Percentiles rank a stretch among this genome's conserved stretches.
Conservation (phyloP, 2,888 invertebrate species). For the Clanis bilineata region DNA sequence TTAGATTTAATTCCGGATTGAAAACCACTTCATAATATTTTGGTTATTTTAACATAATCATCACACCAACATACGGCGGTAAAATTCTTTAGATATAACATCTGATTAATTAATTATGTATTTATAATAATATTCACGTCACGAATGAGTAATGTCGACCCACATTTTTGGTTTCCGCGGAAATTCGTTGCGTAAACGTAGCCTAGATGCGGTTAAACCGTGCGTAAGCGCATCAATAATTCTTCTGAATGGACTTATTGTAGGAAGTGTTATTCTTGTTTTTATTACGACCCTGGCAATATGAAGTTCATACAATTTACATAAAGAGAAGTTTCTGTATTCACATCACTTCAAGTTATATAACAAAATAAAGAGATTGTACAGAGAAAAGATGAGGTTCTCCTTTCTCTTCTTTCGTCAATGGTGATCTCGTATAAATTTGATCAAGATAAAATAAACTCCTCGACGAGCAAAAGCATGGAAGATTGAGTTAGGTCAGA, state of each 20-base stretch:
- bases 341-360: neutral
- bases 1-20: no score
- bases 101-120: neutral
- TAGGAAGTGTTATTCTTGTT: neutral
- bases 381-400: no score
- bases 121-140: neutral
- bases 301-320: neutral
- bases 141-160: conserved; percentile 28
- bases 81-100: neutral
- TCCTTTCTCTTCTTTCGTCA: no score
- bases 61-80: neutral
- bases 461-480: no score
- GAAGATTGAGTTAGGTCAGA: no score
- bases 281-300: conserved; percentile 1
- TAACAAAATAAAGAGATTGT: no score
- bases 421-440: no score
- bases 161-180: conserved; percentile 34
- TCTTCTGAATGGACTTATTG: conserved; percentile 24
- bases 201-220: conserved; percentile 24
- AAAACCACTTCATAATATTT: no score
- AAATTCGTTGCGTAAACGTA: conserved; percentile 36
- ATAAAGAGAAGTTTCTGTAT: neutral
- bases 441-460: no score
- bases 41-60: neutral
- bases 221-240: conserved; percentile 32